Evolutionary conservation across 2,113 vertebrate genomes (phyloP), one percentile per base, ranked within the genome.

Genomic region (Sorex araneus): DNA sequence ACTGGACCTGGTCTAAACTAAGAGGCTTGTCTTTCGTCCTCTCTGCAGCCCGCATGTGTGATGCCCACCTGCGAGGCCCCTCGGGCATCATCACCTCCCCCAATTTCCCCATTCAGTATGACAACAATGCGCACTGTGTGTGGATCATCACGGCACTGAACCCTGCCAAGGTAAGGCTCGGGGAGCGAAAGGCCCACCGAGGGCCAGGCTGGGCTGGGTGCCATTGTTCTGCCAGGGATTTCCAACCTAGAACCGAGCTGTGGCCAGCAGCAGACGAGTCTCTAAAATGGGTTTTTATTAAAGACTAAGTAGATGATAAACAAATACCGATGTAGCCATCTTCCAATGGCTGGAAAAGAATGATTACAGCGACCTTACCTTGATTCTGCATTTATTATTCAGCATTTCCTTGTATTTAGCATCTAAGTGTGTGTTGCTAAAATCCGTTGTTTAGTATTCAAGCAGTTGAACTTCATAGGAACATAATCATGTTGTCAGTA

Each of bases 81-180:
- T 98, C 97, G 0, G 99, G 99, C 0, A 97, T 99, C 96, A 99
- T 99, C 96, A 99, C 99, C 0, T 99, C 99, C 60, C 99, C 99
- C 70, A 99, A 99, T 97, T 99, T 99, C 92, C 99, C 99, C 0
- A 99, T 99, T 74, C 99, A 99, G 47, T 99, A 99, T 9, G 99
- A 99, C 97, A 99, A 99, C 98, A 99, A 99, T 0, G 99, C 99
- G 40, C 99, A 99, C 97, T 99, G 99, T n/a, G 99, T 99, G 67
- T 99, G 99, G 99, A 97, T 99, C 97, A 99, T 99, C 98, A 98
- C 99, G 0, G 98, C 99, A 0, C 98, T 99, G 40, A 99, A 99
- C 87, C 97, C 97, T 0, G 98, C 98, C 83, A 99, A 99, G 99
- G 99, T 99, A 98, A 97, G 98, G 94, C 90, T 66, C 0, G 13